Evolutionary conservation across 2,797 vertebrate genomes (phyloP), one percentile per base, ranked within the genome.

Genomic region (Myotis vivesi): DNA sequence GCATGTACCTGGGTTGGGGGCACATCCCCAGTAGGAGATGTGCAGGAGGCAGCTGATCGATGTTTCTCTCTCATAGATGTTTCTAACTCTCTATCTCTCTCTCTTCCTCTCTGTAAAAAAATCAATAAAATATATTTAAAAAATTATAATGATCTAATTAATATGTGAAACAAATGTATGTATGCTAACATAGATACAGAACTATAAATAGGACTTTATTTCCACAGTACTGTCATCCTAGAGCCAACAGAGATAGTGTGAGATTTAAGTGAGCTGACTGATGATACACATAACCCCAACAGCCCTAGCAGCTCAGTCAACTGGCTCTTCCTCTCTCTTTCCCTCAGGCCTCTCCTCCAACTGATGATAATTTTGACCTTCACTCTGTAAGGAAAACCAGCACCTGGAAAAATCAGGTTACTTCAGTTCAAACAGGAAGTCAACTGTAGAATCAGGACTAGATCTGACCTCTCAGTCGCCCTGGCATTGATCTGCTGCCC

Each of bases 311-410:
- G 64, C 41, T 93, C 82, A 28, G 33, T 80, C 85, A 87, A 16
- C 22, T 51, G 55, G 66, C 80, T 81, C 30, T 79, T 73, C 69
- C 73, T 75, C 57, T 75, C 33, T 88, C 69, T 53, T 73, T 80
- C 79, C 91, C 83, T 94, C 80, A n/a, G 88, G 64, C 64, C 57
- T 92, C 53, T 22, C 85, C 85, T 83, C 73, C 51, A 89, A 59
- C 88, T 96, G 80, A 86, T 53, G 77, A 64, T 80, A 89, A 86
- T 79, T 97, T 79, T 96, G 86, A 93, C 72, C 94, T 96, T 72
- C 89, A 92, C 77, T 68, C 71, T 82, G 0, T 51, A 75, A 84
- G 53, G 66, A 92, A 94, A 91, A 51, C 15, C 28, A 28, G 72
- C 20, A 38, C 25, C 69, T 90, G 57, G 76, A 62, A 88, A 83